Evolutionary conservation across 2,797 vertebrate genomes (phyloP).

Genomic region (Calcarius lapponicus): DNA sequence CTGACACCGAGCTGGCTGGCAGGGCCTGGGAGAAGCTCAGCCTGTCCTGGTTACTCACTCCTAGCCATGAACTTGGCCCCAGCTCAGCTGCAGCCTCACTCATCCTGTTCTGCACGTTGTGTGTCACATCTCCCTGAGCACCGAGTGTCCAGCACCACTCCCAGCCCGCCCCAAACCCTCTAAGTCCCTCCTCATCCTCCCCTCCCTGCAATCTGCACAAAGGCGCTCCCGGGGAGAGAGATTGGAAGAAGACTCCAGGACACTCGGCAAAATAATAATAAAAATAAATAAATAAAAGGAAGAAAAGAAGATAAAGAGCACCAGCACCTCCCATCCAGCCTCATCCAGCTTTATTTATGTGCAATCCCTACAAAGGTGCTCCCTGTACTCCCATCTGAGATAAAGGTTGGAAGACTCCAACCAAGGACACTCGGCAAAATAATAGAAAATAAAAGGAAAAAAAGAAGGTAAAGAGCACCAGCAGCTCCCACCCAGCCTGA

Average conservation of each 20-base stretch:
- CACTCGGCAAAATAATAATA: background rate
- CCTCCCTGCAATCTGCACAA: background rate
- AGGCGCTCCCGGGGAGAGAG: background rate
- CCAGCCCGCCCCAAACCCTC: background rate
- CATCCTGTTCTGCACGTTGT: background rate
- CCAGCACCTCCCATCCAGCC: background rate
- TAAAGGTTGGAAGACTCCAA: no score
- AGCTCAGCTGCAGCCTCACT: background rate
- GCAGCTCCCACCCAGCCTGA: background rate
- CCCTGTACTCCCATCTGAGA: fast-evolving
- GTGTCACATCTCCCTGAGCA: background rate
- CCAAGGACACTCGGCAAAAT: background rate
- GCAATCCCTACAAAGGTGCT: background rate
- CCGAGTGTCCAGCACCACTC: background rate
- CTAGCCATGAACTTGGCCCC: background rate
- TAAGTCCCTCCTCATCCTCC: fast-evolving
- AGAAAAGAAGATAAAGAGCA: background rate
- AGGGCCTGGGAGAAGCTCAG: background rate
- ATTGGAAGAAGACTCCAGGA: background rate
- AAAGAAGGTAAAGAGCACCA: background rate
- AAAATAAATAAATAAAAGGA: no score
- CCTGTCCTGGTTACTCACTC: background rate
- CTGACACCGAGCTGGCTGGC: background rate
- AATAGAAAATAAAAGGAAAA: background rate
- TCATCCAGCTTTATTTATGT: background rate